phyloP scores from a whole-genome alignment of 2,113 vertebrate genomes.

The Barbus barbus region DNA sequence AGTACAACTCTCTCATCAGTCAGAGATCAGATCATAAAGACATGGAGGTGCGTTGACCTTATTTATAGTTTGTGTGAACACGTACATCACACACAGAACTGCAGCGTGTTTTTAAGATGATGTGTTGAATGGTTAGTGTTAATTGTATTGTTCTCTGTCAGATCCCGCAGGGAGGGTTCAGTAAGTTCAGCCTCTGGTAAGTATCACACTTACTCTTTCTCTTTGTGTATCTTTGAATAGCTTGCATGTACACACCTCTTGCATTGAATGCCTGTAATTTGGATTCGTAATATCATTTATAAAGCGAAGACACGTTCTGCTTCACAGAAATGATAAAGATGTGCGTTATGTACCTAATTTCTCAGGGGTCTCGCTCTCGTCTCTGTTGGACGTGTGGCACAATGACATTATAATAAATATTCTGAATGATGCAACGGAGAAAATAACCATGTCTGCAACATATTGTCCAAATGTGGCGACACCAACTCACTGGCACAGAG shows the following conservation, averaged over 20 bases:
- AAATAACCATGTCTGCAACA: constrained; percentile 38
- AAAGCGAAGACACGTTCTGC: background rate
- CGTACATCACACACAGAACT: background rate
- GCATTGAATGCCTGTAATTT: background rate
- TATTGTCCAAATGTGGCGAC: constrained; percentile 23
- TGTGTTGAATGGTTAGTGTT: background rate
- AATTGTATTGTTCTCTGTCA: constrained; percentile 15
- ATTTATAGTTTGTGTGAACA: background rate
- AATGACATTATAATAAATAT: constrained; percentile 49
- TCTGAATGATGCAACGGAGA: constrained; percentile 49
- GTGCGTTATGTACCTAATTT: background rate
- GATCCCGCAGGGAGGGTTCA: constrained; percentile 45
- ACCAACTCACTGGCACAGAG: constrained; percentile 49
- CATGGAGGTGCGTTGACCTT: constrained; percentile 40
- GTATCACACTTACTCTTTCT: background rate
- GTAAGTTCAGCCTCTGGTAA: constrained; percentile 44
- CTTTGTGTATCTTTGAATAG: background rate
- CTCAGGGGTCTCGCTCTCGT: constrained; percentile 47
- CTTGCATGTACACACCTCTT: background rate
- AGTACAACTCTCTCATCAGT: constrained; percentile 47
- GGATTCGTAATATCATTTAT: background rate
- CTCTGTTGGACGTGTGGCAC: constrained; percentile 51
- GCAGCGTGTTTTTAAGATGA: background rate
- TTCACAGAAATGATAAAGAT: background rate
- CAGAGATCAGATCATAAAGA: constrained; percentile 42